Conservation (phyloP, 1,140 invertebrate genomes). For the Heliconius congener region DNA sequence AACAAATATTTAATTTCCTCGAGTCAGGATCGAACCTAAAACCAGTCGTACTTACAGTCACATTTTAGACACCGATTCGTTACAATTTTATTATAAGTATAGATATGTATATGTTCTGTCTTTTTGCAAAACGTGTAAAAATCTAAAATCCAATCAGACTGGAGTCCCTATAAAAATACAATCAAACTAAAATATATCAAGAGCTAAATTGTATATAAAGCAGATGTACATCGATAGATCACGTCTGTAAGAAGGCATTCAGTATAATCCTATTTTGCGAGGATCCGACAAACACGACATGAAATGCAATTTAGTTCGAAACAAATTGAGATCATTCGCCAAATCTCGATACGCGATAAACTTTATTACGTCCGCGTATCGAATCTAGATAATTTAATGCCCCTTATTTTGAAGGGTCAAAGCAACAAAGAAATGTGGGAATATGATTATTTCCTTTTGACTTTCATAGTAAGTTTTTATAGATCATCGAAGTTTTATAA, state of each 20-base stretch:
- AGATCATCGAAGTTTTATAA: too few relatives aligned
- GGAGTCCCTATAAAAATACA: neutral
- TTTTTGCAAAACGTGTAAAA: too few relatives aligned
- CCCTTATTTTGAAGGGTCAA: neutral
- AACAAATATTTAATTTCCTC: too few relatives aligned
- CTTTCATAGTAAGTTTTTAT: neutral
- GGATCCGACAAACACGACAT: slow-evolving; percentile 32
- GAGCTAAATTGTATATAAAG: slow-evolving; percentile 25
- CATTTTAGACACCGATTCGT: too few relatives aligned
- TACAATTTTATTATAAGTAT: too few relatives aligned
- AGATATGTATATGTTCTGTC: too few relatives aligned
- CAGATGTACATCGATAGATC: slow-evolving; percentile 30
- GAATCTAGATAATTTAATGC: neutral
- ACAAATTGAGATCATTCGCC: slow-evolving; percentile 18
- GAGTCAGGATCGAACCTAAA: too few relatives aligned
- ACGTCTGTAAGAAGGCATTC: slow-evolving; percentile 30
- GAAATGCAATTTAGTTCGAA: slow-evolving; percentile 23
- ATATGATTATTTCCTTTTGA: neutral
- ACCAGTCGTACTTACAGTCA: too few relatives aligned
- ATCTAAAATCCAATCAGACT: neutral
- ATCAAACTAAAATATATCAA: slow-evolving; percentile 13
- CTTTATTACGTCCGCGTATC: slow-evolving; percentile 14
- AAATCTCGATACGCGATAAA: slow-evolving; percentile 3
- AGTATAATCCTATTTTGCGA: slow-evolving; percentile 36
- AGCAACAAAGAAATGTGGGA: neutral